These are phyloP conservation scores for Melanchra persicariae DNA, from an alignment of 2,888 invertebrate species.

Conservation along the genomic window DNA sequence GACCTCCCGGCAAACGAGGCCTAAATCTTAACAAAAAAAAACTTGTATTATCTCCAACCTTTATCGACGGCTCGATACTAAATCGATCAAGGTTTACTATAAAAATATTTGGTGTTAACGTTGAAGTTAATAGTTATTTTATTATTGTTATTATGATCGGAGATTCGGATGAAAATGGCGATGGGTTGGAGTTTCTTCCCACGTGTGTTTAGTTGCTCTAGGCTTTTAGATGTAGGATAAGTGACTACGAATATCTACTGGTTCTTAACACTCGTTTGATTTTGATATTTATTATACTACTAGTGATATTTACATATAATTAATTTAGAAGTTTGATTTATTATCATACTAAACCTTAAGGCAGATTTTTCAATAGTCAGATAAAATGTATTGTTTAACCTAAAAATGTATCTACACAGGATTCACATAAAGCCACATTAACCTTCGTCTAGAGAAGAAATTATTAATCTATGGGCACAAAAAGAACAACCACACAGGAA, in stretches of 20 bases:
- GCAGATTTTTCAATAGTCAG: too few species aligned
- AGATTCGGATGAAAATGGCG: constrained; percentile 45
- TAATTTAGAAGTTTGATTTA: too few species aligned
- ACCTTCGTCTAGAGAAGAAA: too few species aligned
- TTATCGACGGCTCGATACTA: constrained; percentile 63
- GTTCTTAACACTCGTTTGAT: constrained; percentile 7
- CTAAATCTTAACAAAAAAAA: constrained; percentile 71
- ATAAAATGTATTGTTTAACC: too few species aligned
- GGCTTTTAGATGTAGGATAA: constrained; percentile 52
- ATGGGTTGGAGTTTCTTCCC: constrained; percentile 53
- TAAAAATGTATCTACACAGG: too few species aligned
- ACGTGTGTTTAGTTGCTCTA: constrained; percentile 56
- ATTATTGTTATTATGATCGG: constrained; percentile 65
- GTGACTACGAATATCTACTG: neutral
- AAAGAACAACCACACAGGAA: constrained; percentile 1
- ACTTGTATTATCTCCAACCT: constrained; percentile 72
- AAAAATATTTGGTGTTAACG: constrained; percentile 66
- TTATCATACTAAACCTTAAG: too few species aligned
- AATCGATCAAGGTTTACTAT: constrained; percentile 66
- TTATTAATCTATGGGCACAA: too few species aligned
- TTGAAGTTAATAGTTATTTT: constrained; percentile 66
- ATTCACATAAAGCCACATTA: too few species aligned
- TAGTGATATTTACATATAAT: neutral
- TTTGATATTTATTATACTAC: constrained; percentile 16
- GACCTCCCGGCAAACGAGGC: constrained; percentile 79